Conservation (phyloP, 1,140 invertebrate genomes). For the Manduca sexta region DNA sequence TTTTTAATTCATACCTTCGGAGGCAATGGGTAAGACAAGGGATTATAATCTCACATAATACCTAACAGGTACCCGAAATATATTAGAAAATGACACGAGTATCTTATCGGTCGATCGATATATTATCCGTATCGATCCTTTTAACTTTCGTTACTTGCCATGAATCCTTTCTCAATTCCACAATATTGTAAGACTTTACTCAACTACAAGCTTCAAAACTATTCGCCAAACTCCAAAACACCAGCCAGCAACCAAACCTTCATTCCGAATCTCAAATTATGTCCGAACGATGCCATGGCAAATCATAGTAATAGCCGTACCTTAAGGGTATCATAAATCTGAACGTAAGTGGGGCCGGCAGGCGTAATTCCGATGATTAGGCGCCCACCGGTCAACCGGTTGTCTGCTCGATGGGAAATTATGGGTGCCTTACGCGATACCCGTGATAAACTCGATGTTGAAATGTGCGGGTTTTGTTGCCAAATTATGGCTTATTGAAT, state of each 20-base stretch:
- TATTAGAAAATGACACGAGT: too few relatives aligned
- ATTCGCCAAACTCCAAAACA: constrained; percentile 6
- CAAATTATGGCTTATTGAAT: not conserved
- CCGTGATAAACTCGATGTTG: not conserved
- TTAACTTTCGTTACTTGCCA: too few relatives aligned
- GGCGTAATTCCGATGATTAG: constrained; percentile 23
- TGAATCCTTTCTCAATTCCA: too few relatives aligned
- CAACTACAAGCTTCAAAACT: too few relatives aligned
- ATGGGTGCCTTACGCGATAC: not conserved
- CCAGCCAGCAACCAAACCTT: constrained; percentile 4
- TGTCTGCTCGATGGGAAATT: not conserved
- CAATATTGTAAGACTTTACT: too few relatives aligned
- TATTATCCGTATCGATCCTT: too few relatives aligned
- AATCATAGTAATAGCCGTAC: constrained; percentile 26
- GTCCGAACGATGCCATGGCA: constrained; percentile 17
- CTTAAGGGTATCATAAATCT: constrained; percentile 27
- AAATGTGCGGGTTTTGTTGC: not conserved
- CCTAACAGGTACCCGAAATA: too few relatives aligned
- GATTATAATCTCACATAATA: too few relatives aligned
- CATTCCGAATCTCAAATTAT: constrained; percentile 20
- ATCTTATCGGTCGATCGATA: too few relatives aligned
- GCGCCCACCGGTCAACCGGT: constrained; percentile 1
- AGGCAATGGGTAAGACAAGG: too few relatives aligned
- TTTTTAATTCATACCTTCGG: too few relatives aligned
- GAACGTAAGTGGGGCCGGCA: constrained; percentile 15